Evolutionary conservation across 2,113 vertebrate genomes (phyloP).

Genomic region (Scophthalmus maximus): DNA sequence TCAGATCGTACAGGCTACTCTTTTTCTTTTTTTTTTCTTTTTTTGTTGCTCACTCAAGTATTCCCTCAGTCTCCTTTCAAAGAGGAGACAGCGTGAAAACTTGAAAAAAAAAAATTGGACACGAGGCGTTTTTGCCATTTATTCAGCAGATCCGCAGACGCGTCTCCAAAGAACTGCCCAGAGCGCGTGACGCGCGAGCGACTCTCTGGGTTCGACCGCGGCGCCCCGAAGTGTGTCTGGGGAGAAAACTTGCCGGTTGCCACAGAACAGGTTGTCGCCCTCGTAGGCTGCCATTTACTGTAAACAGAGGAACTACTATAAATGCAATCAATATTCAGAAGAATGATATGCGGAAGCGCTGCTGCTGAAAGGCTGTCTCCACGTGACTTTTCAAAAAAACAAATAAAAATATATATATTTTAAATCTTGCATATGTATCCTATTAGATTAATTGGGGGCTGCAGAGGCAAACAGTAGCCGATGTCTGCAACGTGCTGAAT

Average conservation of each 20-base stretch:
- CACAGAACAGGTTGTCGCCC: conserved; percentile 52
- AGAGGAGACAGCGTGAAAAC: too few species aligned
- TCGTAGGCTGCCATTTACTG: conserved; percentile 51
- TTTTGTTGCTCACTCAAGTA: too few species aligned
- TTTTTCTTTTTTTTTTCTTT: conserved; percentile 10
- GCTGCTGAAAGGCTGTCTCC: conserved; percentile 28
- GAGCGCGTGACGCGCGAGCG: conserved; percentile 17
- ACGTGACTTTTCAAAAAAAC: neutral
- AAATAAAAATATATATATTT: neutral
- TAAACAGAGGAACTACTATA: conserved; percentile 69
- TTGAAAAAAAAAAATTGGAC: too few species aligned
- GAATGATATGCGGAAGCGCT: conserved; percentile 62
- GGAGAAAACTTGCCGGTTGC: conserved; percentile 23
- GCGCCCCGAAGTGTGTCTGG: conserved; percentile 17
- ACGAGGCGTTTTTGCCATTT: too few species aligned
- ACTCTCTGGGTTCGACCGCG: conserved; percentile 1
- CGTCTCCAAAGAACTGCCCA: conserved; percentile 18
- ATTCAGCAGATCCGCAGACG: neutral
- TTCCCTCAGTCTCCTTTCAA: too few species aligned
- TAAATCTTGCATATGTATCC: neutral
- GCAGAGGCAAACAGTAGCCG: neutral
- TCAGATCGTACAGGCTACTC: conserved; percentile 11
- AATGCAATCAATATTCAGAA: conserved; percentile 56
- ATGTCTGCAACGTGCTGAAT: neutral
- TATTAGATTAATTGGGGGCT: neutral